Evolutionary conservation across 2,797 vertebrate genomes (phyloP), one percentile per base, ranked within the genome.

Genomic region (Martes flavigula): DNA sequence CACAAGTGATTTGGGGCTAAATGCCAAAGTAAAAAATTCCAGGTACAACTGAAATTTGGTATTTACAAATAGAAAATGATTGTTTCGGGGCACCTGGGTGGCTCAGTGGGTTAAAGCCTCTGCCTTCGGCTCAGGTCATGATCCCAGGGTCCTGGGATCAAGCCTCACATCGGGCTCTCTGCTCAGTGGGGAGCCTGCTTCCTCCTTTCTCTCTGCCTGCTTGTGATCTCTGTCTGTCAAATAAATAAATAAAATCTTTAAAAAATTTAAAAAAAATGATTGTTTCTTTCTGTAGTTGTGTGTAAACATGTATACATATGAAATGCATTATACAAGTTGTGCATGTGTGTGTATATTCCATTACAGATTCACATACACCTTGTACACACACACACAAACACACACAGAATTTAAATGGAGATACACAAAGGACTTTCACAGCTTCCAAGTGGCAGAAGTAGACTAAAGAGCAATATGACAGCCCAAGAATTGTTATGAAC

Each of bases 1-100:
- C 64, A 88, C 46, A 90, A 94, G 66, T 77, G 86, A 93, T 85
- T 96, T 96, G 97, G 7, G 91, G 14, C 78, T 87, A 96, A 98
- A 84, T 64, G 27, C 60, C 9, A 8, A 54, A 48, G 48, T 7
- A 90, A 96, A 11, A 82, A 51, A 62, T 64, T 60, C n/a, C n/a
- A 70, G 8, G 48, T 51, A 82, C 10, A 56, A 35, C 20, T 38
- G 17, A 60, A 87, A 35, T 90, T 40, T 84, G 4, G 17, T 23
- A 62, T 91, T 91, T 79, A 13, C 5, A 92, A 66, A 79, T 17
- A 32, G 13, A 20, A 51, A 87, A 83, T 23, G 40, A 88, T 64
- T 38, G 8, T 38, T 84, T 70, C 10, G 40, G 40, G 40, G 40
- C 40, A 40, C 40, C 40, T 40, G 40, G 5, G 40, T 40, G 40